Conservation (phyloP, 2,113 vertebrate genomes). For the Puma concolor region DNA sequence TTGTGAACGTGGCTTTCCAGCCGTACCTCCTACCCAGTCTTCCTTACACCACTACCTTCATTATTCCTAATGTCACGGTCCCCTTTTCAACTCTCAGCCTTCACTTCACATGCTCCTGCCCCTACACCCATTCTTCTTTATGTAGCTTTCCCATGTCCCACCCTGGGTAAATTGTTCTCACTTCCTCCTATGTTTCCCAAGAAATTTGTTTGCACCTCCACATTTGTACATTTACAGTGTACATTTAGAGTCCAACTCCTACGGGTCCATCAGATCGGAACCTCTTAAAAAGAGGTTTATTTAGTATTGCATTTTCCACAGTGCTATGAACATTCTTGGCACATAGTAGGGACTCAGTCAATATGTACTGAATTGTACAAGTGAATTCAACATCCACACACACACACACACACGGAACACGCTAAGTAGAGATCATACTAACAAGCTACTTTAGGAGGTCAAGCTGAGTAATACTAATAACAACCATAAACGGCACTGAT, state of each 20-base stretch:
- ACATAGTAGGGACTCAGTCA: background rate
- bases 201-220: background rate
- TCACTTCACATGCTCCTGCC: background rate
- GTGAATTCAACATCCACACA: background rate
- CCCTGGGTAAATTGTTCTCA: background rate
- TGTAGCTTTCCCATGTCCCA: background rate
- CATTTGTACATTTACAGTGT: background rate
- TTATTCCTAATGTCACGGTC: background rate
- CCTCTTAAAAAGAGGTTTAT: background rate
- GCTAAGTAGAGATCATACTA: background rate
- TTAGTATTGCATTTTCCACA: background rate
- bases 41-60: background rate
- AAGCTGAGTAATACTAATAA: background rate
- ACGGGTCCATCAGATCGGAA: background rate
- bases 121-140: background rate
- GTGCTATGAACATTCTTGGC: background rate
- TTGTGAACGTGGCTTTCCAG: background rate
- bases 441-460: background rate
- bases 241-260: background rate
- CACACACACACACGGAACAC: background rate
- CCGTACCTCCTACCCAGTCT: background rate
- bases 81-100: background rate
- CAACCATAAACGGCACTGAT: background rate
- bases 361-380: background rate
- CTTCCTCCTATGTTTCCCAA: background rate